phyloP scores from a whole-genome alignment of 2,797 vertebrate species.

The Orientallactaga sibirica region DNA sequence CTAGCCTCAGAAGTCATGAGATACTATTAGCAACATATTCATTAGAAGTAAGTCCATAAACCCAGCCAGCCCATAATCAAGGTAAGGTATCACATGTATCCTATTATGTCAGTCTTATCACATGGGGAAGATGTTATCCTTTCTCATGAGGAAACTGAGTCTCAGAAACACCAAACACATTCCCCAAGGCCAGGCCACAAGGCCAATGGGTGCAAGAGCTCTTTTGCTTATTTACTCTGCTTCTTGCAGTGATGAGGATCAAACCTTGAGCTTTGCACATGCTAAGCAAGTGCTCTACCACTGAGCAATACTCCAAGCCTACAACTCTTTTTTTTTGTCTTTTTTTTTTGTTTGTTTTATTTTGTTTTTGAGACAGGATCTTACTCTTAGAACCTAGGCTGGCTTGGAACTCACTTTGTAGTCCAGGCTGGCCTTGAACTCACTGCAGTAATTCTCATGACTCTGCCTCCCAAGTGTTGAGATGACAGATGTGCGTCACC shows the following conservation, averaged over 20 bases:
- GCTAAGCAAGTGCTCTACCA: not conserved
- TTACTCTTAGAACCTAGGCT: not conserved
- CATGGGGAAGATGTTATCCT: not conserved
- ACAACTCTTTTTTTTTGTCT: not conserved
- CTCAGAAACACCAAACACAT: not conserved
- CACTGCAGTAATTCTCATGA: not conserved
- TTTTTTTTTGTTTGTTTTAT: not conserved
- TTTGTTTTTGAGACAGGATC: not conserved
- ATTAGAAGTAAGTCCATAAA: not conserved
- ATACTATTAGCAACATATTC: not conserved
- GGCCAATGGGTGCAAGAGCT: not conserved
- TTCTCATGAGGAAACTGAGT: not conserved
- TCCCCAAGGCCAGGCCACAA: not conserved
- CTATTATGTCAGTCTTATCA: not conserved
- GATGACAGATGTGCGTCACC: not conserved
- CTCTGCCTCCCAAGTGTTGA: not conserved
- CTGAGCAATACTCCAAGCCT: not conserved
- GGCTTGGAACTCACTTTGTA: not conserved
- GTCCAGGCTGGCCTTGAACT: not conserved
- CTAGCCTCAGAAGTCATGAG: not conserved
- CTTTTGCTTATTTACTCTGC: not conserved
- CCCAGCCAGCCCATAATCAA: not conserved
- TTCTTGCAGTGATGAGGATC: not conserved
- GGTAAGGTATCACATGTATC: not conserved
- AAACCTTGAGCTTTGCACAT: not conserved